Conservation (phyloP, 35 echinoderm and acorn worm genomes). For the Ophioderma brevispina region DNA sequence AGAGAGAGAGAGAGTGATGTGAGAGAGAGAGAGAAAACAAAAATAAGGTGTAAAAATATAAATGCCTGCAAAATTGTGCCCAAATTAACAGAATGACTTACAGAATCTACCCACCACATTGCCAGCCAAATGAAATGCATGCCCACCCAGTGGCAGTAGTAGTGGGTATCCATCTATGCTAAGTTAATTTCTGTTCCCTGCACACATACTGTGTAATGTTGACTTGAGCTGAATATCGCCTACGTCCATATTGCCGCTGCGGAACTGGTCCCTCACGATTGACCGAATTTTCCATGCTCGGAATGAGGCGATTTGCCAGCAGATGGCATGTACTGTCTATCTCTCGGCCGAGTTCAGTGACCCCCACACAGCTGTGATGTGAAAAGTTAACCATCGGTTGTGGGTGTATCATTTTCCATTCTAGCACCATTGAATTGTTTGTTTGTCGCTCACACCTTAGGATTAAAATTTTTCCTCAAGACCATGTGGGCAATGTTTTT, state of each 20-base stretch:
- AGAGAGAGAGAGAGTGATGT: background rate
- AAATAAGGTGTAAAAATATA: background rate
- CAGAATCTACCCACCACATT: background rate
- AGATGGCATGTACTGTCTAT: background rate
- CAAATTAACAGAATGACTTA: background rate
- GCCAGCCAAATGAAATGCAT: background rate
- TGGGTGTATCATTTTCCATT: background rate
- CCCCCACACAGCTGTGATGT: background rate
- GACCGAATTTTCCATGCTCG: background rate
- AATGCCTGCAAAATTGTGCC: background rate
- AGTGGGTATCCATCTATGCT: background rate
- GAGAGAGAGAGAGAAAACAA: background rate
- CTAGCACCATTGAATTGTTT: background rate
- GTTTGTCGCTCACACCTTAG: background rate
- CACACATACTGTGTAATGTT: background rate
- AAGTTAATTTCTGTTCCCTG: background rate
- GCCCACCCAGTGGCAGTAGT: background rate
- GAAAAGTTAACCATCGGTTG: background rate
- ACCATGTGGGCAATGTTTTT: no score
- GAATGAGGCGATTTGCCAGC: background rate
- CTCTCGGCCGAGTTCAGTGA: background rate
- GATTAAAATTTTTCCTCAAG: no score
- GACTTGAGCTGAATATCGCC: background rate
- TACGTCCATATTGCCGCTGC: background rate
- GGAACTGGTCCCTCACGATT: background rate